phyloP scores from a whole-genome alignment of 2,888 invertebrate species.

The Eristalinus sepulchralis region DNA sequence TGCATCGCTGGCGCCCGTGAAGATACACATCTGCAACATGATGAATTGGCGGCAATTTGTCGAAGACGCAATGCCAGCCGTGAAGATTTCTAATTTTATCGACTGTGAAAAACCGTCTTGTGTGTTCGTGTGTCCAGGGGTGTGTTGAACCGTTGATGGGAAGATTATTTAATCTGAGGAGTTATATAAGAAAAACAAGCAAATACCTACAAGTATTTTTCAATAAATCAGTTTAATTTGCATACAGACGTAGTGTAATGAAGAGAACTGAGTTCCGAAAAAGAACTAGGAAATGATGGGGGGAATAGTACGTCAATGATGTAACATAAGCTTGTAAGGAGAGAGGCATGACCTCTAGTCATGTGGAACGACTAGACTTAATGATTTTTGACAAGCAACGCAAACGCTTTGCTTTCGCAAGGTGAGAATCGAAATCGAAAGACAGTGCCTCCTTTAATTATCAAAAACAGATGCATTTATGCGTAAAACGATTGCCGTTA shows the following conservation, averaged over 20 bases:
- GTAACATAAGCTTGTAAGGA: background rate
- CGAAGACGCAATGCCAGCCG: slow-evolving; percentile 20
- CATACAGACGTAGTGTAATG: background rate
- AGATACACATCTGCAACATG: slow-evolving; percentile 47
- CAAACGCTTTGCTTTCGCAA: too few relatives aligned
- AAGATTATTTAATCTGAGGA: background rate
- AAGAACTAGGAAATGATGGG: background rate
- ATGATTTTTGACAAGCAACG: too few relatives aligned
- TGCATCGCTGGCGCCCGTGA: slow-evolving; percentile 1
- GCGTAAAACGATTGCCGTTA: too few relatives aligned
- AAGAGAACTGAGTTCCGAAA: background rate
- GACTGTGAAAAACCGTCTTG: slow-evolving; percentile 40
- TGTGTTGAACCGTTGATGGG: background rate
- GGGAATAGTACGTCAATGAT: background rate
- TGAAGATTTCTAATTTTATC: slow-evolving; percentile 51
- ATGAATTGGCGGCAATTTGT: slow-evolving; percentile 37
- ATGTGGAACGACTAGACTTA: too few relatives aligned
- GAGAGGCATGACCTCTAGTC: background rate
- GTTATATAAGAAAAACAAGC: too few relatives aligned
- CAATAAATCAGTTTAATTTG: background rate
- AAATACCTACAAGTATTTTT: too few relatives aligned
- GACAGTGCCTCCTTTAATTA: too few relatives aligned
- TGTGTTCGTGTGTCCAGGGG: background rate
- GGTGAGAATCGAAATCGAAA: too few relatives aligned
- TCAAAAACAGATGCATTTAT: too few relatives aligned